Evolutionary conservation across 2,888 invertebrate species (phyloP).

Genomic region (Andrena hattorfiana): DNA sequence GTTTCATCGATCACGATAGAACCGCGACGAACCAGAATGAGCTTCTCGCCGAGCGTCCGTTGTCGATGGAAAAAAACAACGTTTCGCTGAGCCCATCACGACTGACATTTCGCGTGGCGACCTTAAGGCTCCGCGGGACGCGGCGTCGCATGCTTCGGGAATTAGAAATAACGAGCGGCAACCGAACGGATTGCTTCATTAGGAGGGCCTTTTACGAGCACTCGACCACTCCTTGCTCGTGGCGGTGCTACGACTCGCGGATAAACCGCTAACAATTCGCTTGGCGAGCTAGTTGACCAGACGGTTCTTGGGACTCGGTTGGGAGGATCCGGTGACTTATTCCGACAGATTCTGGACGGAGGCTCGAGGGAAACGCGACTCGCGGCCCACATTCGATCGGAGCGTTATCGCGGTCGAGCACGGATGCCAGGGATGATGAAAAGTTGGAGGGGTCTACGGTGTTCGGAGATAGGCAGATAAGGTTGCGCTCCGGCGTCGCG

Average conservation of each 20-base stretch:
- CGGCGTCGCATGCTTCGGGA: slow-evolving; percentile 30
- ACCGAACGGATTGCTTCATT: slow-evolving; percentile 27
- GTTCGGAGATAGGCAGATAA: slow-evolving; percentile 20
- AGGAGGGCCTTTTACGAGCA: slow-evolving; percentile 34
- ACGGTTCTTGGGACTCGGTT: not conserved
- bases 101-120: slow-evolving; percentile 21
- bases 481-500: slow-evolving; percentile 1
- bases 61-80: slow-evolving; percentile 1
- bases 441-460: not conserved
- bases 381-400: slow-evolving; percentile 18
- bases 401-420: not conserved
- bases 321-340: not conserved
- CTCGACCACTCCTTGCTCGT: slow-evolving; percentile 27
- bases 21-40: not conserved
- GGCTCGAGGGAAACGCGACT: too few relatives aligned
- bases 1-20: not conserved
- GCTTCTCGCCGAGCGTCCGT: not conserved
- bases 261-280: slow-evolving; percentile 8
- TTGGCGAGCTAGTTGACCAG: not conserved
- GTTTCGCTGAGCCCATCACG: slow-evolving; percentile 11
- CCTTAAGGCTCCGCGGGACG: slow-evolving; percentile 15
- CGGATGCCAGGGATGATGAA: slow-evolving; percentile 13
- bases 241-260: not conserved
- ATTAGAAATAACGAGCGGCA: slow-evolving; percentile 15
- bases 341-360: not conserved